Evolutionary conservation across 2,797 vertebrate species (phyloP).

Genomic region (Takifugu ocellatus): DNA sequence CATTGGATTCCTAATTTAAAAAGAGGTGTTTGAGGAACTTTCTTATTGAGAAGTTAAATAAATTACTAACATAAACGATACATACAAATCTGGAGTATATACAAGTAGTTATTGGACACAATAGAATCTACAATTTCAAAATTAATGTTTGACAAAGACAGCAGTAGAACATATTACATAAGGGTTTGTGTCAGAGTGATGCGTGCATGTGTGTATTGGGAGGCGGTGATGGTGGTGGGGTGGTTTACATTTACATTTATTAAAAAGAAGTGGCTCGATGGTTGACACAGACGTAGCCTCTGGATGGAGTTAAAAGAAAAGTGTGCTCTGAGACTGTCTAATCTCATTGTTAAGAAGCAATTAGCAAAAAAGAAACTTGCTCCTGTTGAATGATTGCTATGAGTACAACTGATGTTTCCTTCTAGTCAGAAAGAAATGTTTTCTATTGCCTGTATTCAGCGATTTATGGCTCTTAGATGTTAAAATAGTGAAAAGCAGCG

Average conservation of each 20-base stretch:
- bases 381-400: too few species aligned
- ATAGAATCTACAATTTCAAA: constrained; percentile 76
- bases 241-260: too few species aligned
- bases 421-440: too few species aligned
- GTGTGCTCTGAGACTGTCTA: neutral
- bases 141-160: constrained; percentile 65
- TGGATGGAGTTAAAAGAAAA: too few species aligned
- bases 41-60: constrained; percentile 80
- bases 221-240: too few species aligned
- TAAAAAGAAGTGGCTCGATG: too few species aligned
- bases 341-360: neutral
- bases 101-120: constrained; percentile 77
- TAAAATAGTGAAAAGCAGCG: too few species aligned
- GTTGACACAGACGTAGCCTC: too few species aligned
- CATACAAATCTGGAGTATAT: constrained; percentile 83
- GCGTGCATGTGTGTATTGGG: neutral
- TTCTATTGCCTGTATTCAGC: too few species aligned
- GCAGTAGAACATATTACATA: constrained; percentile 73
- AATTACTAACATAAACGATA: constrained; percentile 83
- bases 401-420: too few species aligned
- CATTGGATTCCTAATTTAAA: constrained; percentile 77
- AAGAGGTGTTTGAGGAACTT: constrained; percentile 72
- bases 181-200: constrained; percentile 31
- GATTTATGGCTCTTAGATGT: too few species aligned
- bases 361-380: too few species aligned